Evolutionary conservation across 2,113 vertebrate species (phyloP).

Genomic region (Toxotes jaculatrix): DNA sequence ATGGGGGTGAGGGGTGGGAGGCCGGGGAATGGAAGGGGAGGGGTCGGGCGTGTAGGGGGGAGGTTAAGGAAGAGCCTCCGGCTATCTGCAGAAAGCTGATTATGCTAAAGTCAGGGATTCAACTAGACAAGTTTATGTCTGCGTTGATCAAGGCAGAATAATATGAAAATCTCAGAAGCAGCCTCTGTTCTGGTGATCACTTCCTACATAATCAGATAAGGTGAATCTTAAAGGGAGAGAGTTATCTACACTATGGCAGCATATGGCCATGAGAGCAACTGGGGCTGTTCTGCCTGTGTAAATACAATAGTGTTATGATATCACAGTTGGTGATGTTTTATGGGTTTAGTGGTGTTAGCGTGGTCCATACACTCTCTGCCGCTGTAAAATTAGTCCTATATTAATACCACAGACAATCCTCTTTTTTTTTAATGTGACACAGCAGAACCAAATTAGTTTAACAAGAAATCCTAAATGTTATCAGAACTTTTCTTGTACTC

Average conservation of each 20-base stretch:
- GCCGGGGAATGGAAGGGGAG: not conserved
- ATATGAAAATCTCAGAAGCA: slow-evolving; percentile 9
- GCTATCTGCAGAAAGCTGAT: slow-evolving; percentile 74
- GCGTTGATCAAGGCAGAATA: slow-evolving; percentile 53
- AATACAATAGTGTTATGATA: slow-evolving; percentile 14
- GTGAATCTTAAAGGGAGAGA: not conserved
- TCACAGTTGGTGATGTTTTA: slow-evolving; percentile 17
- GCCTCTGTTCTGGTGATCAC: slow-evolving; percentile 10
- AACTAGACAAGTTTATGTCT: slow-evolving; percentile 44
- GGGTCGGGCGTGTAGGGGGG: slow-evolving; percentile 54
- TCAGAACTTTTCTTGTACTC: not conserved
- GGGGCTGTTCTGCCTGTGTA: slow-evolving; percentile 23
- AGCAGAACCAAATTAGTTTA: not conserved
- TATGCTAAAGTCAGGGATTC: slow-evolving; percentile 58
- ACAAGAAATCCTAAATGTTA: slow-evolving; percentile 23
- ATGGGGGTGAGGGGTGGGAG: not conserved
- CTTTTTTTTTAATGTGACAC: not conserved
- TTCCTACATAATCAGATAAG: slow-evolving; percentile 19
- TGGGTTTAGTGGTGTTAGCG: not conserved
- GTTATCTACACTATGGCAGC: slow-evolving; percentile 8
- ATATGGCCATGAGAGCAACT: slow-evolving; percentile 13
- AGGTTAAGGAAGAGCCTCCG: slow-evolving; percentile 70
- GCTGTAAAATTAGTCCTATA: not conserved
- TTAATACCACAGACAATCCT: not conserved
- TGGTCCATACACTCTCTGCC: not conserved